Evolutionary conservation across 2,888 invertebrate species (phyloP), one percentile per base, ranked within the genome.

Genomic region (Chalcosyrphus nemorum): DNA sequence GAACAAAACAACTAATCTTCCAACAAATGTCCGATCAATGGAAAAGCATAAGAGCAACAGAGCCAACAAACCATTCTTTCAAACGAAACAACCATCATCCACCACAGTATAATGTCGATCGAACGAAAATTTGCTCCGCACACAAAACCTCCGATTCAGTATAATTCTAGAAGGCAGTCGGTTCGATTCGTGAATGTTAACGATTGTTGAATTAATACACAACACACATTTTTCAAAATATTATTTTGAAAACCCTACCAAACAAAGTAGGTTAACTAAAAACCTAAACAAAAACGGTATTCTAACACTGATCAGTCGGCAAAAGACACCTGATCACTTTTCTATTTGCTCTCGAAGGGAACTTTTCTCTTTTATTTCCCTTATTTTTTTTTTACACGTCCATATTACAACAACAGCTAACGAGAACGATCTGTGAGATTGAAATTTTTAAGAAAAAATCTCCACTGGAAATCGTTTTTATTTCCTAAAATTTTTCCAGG

Each of bases 101-200:
- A 65, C 63, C 56, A 38, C 13, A 2, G 13, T 4, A 13, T 13
- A 32, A 13, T 38, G 41, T 50, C 59, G 65, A 71, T 81, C 65
- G 41, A 17, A 43, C 35, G 71, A 32, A 71, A 81, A 65, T 57
- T 72, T 35, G 24, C 35, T 32, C 32, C 50, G 47, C 50, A 61
- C 41, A 47, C 38, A 13, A 47, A 63, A 43, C 66, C 29, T 50
- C 47, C 24, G 27, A 65, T 38, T 85, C 76, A 85, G 85, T 85
- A 71, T 71, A 71, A 81, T 81, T 85, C 75, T 66, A 50, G 45
- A 66, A 81, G 80, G 65, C 85, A 81, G 19, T 85, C 75, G 70
- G 81, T 76, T 66, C 66, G 76, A 71, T 71, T 80, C 80, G 84
- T 84, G 38, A 71, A 68, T 80, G 80, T 21, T 50, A 80, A 50